A percentile compares a stretch with the other conserved stretches of the same genome.
Evolutionary conservation across 2,113 vertebrate species (phyloP).

Genomic region (Nesogale talazaci): DNA sequence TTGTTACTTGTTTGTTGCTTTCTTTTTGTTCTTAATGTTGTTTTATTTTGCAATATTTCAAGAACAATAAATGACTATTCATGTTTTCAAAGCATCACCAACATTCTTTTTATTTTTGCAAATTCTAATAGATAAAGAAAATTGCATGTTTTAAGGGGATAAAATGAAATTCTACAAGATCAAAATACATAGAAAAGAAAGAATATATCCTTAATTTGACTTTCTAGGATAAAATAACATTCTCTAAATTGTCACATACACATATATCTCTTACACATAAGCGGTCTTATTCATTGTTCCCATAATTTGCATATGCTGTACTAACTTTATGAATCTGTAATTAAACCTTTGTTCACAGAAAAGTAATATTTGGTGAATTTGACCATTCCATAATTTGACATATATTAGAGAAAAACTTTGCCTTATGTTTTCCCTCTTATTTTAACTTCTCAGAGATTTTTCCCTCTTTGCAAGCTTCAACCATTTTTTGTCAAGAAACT

Average conservation of each 20-base stretch:
- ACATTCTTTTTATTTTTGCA: neutral
- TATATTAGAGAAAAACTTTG: neutral
- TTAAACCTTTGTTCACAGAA: slow-evolving; percentile 31
- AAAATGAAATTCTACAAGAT: slow-evolving; percentile 1
- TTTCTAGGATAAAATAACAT: neutral
- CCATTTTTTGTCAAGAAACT: neutral
- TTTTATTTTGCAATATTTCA: neutral
- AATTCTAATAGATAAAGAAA: neutral
- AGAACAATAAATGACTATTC: neutral
- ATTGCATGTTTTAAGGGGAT: neutral
- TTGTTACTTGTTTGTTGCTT: neutral
- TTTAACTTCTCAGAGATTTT: neutral
- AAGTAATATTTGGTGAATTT: neutral
- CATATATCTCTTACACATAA: neutral
- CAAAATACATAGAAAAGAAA: neutral
- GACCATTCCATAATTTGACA: slow-evolving; percentile 15
- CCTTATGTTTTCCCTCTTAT: neutral
- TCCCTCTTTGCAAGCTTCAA: neutral
- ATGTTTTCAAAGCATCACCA: neutral
- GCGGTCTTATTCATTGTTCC: neutral
- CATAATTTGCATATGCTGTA: slow-evolving; percentile 22
- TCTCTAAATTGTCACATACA: neutral
- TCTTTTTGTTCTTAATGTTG: neutral
- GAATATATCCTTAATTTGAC: neutral
- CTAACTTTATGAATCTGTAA: slow-evolving; percentile 10